Conservation (phyloP, 2,797 vertebrate genomes). For the Acanthurus leucopareius region DNA sequence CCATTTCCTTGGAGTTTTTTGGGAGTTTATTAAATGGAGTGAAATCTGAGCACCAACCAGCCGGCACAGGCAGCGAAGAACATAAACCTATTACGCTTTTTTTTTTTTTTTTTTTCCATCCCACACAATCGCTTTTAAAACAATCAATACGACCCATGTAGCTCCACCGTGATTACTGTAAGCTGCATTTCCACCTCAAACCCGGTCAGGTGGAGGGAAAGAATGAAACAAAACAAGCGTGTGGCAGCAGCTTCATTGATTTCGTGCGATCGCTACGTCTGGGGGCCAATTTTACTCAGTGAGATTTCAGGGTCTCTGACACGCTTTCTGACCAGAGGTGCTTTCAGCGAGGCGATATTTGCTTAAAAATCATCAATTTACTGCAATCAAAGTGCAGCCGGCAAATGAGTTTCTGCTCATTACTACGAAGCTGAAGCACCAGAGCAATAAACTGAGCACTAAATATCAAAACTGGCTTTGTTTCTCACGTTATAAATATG, state of each 20-base stretch:
- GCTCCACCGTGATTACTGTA: slow-evolving; percentile 18
- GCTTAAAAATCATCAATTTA: neutral
- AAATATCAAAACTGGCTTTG: slow-evolving; percentile 26
- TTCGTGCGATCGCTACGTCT: slow-evolving; percentile 39
- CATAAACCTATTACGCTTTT: slow-evolving; percentile 27
- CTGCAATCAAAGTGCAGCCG: slow-evolving; percentile 9
- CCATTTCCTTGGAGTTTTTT: slow-evolving; percentile 17
- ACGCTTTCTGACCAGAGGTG: neutral
- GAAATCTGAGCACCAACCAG: slow-evolving; percentile 4
- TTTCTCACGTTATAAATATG: slow-evolving; percentile 7
- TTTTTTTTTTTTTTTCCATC: slow-evolving; percentile 20
- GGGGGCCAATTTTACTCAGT: slow-evolving; percentile 53
- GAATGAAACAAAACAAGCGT: slow-evolving; percentile 31
- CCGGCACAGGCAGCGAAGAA: slow-evolving; percentile 6
- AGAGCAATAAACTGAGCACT: neutral
- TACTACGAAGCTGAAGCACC: slow-evolving; percentile 15
- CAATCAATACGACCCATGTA: slow-evolving; percentile 58
- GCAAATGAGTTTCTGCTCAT: slow-evolving; percentile 32
- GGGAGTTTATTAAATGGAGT: slow-evolving; percentile 13
- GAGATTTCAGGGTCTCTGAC: slow-evolving; percentile 2
- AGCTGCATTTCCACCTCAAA: slow-evolving; percentile 30
- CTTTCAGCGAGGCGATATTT: slow-evolving; percentile 20
- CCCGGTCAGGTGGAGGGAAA: slow-evolving; percentile 35
- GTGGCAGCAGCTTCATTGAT: slow-evolving; percentile 55
- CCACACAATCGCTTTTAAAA: slow-evolving; percentile 34